Evolutionary conservation across 1,140 invertebrate genomes (phyloP), one percentile per base, ranked within the genome.

Genomic region (Aphis gossypii): DNA sequence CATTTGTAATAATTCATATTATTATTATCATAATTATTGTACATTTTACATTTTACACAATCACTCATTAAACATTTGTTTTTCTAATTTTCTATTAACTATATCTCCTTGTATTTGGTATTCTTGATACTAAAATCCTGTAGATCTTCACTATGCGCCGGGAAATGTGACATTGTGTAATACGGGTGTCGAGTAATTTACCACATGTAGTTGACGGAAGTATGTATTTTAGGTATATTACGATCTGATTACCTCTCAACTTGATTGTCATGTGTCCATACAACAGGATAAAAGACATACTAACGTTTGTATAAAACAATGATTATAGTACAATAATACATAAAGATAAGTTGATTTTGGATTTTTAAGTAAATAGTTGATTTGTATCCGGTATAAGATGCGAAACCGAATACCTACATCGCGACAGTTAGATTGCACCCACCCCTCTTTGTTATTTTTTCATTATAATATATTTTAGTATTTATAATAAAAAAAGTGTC

Each of bases 1-100:
- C 94, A 94, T 92, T 48, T 89, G 88, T 89, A 89, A 35, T 35
- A 56, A 56, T 89, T 76, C 1, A 5, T n/a, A 89, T 54, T 20
- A 35, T 89, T 38, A 35, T n/a, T 83, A 41, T 83, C 38, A 41
- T 23, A n/a, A 86, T 68, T n/a, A 76, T 14, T 76, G 30, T 76
- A 76, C 11, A 76, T n/a, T 76, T 14, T 76, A 76, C 11, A 76
- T n/a, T 76, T 14, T 2, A n/a, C 18, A 76, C 3, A 4, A 76
- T 76, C 18, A 76, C 14, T 14, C 60, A n/a, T 18, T 18, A 68
- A 68, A 68, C n/a, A 68, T n/a, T n/a, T n/a, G 14, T n/a, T n/a
- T 4, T 68, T 11, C 25, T 30, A 68, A 68, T 68, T 68, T 1
- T 68, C 14, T 14, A 18, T n/a, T 76, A 76, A 76, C 30, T n/a